A percentile compares a stretch with the other conserved stretches of the same genome.
phyloP scores from a whole-genome alignment of 2,113 vertebrate genomes.

The Hypanus sabinus region DNA sequence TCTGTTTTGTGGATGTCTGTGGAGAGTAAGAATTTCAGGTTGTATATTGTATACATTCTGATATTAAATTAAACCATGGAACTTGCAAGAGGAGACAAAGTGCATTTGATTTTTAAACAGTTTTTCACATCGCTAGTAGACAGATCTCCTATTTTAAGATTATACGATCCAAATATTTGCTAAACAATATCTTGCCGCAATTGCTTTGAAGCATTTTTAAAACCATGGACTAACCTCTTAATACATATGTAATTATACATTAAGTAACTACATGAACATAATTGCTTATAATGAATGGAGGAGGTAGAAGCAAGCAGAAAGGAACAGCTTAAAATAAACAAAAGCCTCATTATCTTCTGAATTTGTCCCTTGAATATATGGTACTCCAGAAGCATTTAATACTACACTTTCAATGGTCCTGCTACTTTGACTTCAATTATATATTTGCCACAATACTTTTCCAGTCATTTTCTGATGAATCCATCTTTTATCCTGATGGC shows the following conservation, averaged over 20 bases:
- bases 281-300: too few relatives aligned
- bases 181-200: not conserved
- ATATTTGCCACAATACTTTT: not conserved
- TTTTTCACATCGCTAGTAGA: not conserved
- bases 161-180: not conserved
- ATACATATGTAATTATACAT: not conserved
- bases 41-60: too few relatives aligned
- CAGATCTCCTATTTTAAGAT: not conserved
- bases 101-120: not conserved
- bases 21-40: too few relatives aligned
- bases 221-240: not conserved
- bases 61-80: not conserved
- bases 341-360: not conserved
- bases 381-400: not conserved
- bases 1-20: too few relatives aligned
- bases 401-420: not conserved
- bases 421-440: not conserved
- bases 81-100: not conserved
- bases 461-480: not conserved
- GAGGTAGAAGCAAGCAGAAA: too few relatives aligned
- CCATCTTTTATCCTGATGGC: not conserved
- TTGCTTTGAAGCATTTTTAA: not conserved
- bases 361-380: not conserved
- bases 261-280: too few relatives aligned
- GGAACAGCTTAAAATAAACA: not conserved